These are phyloP conservation scores for Hippocampus mohnikei DNA, from an alignment of 2,113 vertebrate genomes.

Conservation along the genomic window DNA sequence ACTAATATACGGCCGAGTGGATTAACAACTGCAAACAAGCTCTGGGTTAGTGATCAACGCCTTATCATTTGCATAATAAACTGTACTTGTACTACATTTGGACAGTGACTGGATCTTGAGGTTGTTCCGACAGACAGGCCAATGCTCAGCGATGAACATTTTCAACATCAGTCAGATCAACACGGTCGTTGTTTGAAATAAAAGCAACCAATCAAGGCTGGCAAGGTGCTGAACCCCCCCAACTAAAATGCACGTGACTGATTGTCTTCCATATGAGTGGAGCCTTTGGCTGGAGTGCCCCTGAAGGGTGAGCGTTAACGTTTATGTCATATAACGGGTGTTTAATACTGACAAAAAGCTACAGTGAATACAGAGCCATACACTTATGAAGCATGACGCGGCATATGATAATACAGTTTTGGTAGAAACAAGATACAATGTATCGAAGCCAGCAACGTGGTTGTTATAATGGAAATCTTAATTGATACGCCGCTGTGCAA, in stretches of 20 bases:
- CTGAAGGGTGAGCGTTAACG: no score
- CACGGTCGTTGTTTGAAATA: background rate
- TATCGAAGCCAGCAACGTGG: background rate
- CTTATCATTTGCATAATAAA: background rate
- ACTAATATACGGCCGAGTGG: background rate
- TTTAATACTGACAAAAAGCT: background rate
- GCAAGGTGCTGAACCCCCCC: background rate
- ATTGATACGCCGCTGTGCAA: background rate
- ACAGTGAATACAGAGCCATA: conserved; percentile 16
- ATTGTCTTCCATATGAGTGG: no score
- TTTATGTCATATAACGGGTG: no score
- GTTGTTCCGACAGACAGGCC: background rate
- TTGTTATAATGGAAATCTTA: no score
- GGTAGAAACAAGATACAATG: background rate
- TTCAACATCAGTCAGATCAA: background rate
- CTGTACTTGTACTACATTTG: background rate
- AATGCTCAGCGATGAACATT: background rate
- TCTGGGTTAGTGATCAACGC: background rate
- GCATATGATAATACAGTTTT: background rate
- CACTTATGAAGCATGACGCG: conserved; percentile 23
- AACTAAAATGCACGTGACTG: background rate
- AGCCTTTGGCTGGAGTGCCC: no score
- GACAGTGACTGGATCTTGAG: background rate
- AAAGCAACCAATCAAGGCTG: background rate
- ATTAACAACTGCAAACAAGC: conserved; percentile 4